These are phyloP conservation scores for Stichodactyla helianthus DNA, from an alignment of 64 coral and sea anemone species.

Conservation along the genomic window DNA sequence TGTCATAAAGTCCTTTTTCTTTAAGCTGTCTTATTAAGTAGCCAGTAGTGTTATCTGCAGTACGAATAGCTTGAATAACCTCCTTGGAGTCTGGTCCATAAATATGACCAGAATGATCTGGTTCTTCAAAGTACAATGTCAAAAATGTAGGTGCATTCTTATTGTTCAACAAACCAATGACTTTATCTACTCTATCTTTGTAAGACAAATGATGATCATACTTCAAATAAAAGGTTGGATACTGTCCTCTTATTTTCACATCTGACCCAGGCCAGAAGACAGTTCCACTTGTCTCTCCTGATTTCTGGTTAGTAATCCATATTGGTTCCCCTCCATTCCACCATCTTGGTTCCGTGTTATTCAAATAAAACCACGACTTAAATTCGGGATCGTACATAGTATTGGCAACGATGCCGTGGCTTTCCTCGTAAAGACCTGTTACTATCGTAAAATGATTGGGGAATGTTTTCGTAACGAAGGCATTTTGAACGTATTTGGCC, in stretches of 20 bases:
- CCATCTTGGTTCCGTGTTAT: constrained; percentile 47
- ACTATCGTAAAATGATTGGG: constrained; percentile 85
- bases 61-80: constrained; percentile 37
- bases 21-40: constrained; percentile 58
- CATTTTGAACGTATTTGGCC: constrained; percentile 68
- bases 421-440: constrained; percentile 86
- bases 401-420: constrained; percentile 80
- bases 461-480: constrained; percentile 82
- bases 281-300: constrained; percentile 63
- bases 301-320: constrained; percentile 72
- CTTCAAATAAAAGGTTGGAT: constrained; percentile 36
- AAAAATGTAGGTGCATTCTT: constrained; percentile 68
- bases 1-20: constrained; percentile 32
- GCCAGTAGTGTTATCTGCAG: constrained; percentile 70
- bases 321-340: constrained; percentile 67
- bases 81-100: constrained; percentile 80
- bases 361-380: constrained; percentile 60
- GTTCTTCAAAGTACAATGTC: constrained; percentile 72
- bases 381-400: constrained; percentile 80
- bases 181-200: constrained; percentile 46
- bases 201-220: constrained; percentile 42
- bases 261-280: constrained; percentile 85
- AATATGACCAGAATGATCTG: constrained; percentile 64
- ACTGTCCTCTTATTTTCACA: constrained; percentile 44
- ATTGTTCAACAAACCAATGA: constrained; percentile 28